phyloP scores from a whole-genome alignment of 2,797 vertebrate genomes.

The Peromyscus melanophrys region DNA sequence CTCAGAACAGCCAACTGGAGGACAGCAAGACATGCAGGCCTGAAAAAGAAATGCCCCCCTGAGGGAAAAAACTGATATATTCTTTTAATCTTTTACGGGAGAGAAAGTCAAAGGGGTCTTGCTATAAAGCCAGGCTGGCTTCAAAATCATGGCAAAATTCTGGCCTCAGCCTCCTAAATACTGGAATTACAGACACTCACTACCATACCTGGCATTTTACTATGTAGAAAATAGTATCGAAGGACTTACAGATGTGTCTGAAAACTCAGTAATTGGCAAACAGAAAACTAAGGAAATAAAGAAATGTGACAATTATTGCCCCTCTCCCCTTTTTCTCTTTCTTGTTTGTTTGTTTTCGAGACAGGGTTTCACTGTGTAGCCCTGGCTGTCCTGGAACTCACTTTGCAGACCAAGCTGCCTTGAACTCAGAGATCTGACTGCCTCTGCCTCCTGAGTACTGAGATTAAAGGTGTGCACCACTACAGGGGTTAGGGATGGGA shows the following conservation, averaged over 20 bases:
- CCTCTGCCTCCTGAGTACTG: not conserved
- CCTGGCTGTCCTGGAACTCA: not conserved
- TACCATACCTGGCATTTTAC: not conserved
- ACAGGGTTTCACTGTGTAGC: not conserved
- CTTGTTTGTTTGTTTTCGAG: not conserved
- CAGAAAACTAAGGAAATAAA: constrained; percentile 7
- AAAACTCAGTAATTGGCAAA: not conserved
- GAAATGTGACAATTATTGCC: not conserved
- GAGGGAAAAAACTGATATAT: not conserved
- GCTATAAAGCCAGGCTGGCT: not conserved
- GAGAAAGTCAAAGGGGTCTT: not conserved
- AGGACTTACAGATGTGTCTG: not conserved
- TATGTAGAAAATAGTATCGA: not conserved
- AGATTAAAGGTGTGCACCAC: not conserved
- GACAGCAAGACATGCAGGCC: too few species aligned
- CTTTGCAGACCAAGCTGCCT: not conserved
- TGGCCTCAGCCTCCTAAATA: not conserved
- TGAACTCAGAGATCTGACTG: not conserved
- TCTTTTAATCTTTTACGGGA: not conserved
- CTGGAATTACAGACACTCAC: not conserved
- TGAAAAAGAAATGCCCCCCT: too few species aligned
- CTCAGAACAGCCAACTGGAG: not conserved
- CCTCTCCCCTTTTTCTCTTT: too few species aligned
- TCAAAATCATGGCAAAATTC: not conserved
- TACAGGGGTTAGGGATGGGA: not conserved